Base-by-base conservation (phyloP, 2,113 vertebrate species). In the Pyrgilauda ruficollis region DNA sequence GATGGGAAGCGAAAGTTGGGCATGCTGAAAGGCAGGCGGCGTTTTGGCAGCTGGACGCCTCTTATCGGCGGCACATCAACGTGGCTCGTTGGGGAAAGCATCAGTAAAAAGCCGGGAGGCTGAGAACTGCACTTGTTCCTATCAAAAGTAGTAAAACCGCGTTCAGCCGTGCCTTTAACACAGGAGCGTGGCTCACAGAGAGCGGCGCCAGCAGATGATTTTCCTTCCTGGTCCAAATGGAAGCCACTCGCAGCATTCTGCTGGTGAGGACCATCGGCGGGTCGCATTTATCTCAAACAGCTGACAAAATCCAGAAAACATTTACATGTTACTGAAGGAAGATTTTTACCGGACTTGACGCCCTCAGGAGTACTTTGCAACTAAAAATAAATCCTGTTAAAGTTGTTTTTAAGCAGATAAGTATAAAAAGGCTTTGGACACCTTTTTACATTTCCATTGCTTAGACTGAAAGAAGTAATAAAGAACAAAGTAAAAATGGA, bases 11-110 rank as follows among this genome's bases (percentile, higher is more conserved):
- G 1, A 47, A 89, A 94, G 39, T 81, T 78, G 75, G 63, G 20
- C 62, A 0, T 1, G 31, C 44, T 3, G 62, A 2, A 12, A n/a
- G 70, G 78, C 68, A 1, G 3, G 1, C n/a, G 68, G 56, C n/a
- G 56, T 4, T 61, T 10, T 3, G 3, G 9, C 3, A 11, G 74
- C 52, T 6, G 56, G 10, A 3, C 5, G 56, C 63, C 22, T 73
- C 41, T 0, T 10, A 0, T 55, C 76, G 0, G 16, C 2, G 31
- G 58, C 69, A 9, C 55, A 2, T 20, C 15, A 4, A 15, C 52
- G n/a, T 52, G 39, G 39, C 69, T 30, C 67, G 2, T 2, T 24
- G 75, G 28, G 59, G 12, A 22, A 13, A n/a, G 79, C 86, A 11
- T 30, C 73, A 1, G 58, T 28, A 31, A 33, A 28, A 11, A 87